Evolutionary conservation across 1,140 invertebrate genomes (phyloP).

Genomic region (Cyrtorhinus lividipennis): DNA sequence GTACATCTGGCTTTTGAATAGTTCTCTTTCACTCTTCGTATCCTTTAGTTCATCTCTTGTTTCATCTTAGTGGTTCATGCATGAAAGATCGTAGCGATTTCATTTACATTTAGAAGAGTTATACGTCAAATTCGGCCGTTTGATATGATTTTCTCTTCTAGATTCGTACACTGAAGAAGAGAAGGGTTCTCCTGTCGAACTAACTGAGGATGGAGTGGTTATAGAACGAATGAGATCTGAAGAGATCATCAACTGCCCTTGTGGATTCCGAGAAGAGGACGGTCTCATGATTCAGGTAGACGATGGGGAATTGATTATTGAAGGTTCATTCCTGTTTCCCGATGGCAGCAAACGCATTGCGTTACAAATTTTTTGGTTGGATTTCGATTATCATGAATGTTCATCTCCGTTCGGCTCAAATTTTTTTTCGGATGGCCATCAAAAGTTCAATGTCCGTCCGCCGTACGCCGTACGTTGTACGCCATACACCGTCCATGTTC

Average conservation of each 20-base stretch:
- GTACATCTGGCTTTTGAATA: slow-evolving; percentile 6
- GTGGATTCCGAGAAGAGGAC: slow-evolving; percentile 70
- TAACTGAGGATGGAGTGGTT: slow-evolving; percentile 17
- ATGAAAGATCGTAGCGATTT: no score
- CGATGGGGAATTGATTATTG: neutral
- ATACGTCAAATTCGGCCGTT: no score
- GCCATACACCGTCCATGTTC: no score
- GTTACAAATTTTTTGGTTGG: no score
- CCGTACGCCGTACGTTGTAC: no score
- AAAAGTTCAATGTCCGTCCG: no score
- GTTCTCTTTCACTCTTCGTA: neutral
- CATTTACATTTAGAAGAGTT: no score
- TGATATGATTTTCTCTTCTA: slow-evolving; percentile 6
- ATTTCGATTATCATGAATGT: neutral
- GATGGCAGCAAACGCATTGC: no score
- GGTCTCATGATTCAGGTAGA: slow-evolving; percentile 73
- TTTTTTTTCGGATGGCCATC: no score
- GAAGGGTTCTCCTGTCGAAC: slow-evolving; percentile 11
- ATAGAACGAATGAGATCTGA: slow-evolving; percentile 30
- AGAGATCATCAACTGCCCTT: slow-evolving; percentile 79
- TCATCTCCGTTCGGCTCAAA: no score
- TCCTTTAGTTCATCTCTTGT: neutral
- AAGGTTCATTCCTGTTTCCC: no score
- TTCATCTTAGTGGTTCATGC: neutral
- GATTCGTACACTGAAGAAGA: slow-evolving; percentile 18